A percentile compares a stretch with the other conserved stretches of the same genome.
These are phyloP conservation scores for Epizoanthus scotinus DNA, from an alignment of 92 coral and sea anemone species.

Conservation along the genomic window DNA sequence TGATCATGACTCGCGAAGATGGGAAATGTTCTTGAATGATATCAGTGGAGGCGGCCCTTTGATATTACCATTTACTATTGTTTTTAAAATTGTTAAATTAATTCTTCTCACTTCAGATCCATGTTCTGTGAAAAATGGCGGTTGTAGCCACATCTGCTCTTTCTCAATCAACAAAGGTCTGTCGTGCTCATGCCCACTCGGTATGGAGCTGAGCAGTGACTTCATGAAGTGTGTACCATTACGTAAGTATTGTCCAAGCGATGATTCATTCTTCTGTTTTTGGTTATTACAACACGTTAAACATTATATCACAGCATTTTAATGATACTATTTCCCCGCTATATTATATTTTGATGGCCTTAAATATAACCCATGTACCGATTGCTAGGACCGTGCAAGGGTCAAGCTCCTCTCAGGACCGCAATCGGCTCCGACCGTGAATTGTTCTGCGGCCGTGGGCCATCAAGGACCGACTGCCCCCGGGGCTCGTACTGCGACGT, in stretches of 20 bases:
- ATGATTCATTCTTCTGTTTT: neutral
- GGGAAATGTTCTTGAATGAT: too few relatives aligned
- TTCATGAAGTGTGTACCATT: conserved; percentile 61
- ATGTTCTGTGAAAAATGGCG: conserved; percentile 75
- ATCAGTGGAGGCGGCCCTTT: too few relatives aligned
- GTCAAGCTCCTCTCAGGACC: conserved; percentile 58
- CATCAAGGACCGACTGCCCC: conserved; percentile 46
- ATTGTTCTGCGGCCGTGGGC: conserved; percentile 65
- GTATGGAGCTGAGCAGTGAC: conserved; percentile 68
- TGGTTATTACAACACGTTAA: neutral
- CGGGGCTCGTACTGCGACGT: conserved; percentile 60
- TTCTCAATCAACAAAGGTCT: conserved; percentile 45
- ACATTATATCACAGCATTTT: neutral
- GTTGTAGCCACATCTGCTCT: conserved; percentile 83
- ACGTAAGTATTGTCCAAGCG: conserved; percentile 38
- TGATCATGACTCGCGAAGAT: too few relatives aligned
- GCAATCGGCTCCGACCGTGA: conserved; percentile 44
- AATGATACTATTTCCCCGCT: too few relatives aligned
- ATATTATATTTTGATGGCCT: too few relatives aligned
- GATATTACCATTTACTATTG: too few relatives aligned
- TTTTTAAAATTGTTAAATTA: too few relatives aligned
- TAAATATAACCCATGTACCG: neutral
- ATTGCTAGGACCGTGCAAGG: conserved; percentile 60
- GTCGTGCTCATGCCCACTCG: conserved; percentile 71
- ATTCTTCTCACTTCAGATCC: conserved; percentile 44